A percentile compares a stretch with the other conserved stretches of the same genome.
phyloP scores from a whole-genome alignment of 2,888 invertebrate genomes.

The Pseudococcus viburni region DNA sequence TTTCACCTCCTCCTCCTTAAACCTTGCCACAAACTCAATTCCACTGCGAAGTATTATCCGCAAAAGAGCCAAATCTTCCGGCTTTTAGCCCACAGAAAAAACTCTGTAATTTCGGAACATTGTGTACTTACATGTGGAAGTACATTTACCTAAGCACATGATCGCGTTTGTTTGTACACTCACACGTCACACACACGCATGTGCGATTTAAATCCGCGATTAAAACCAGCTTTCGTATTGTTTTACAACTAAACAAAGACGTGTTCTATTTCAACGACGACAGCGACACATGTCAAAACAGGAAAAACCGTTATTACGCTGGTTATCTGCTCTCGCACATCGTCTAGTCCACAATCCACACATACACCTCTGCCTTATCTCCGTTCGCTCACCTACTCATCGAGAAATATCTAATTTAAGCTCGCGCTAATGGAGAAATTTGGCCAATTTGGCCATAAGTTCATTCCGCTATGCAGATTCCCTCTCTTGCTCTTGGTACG shows the following conservation, averaged over 20 bases:
- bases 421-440: background rate
- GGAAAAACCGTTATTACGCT: constrained; percentile 40
- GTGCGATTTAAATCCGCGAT: constrained; percentile 47
- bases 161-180: background rate
- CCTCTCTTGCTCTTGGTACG: too few relatives aligned
- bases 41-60: too few relatives aligned
- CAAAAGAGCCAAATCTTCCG: too few relatives aligned
- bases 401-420: background rate
- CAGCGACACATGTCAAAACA: constrained; percentile 53
- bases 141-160: background rate
- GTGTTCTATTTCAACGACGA: constrained; percentile 42
- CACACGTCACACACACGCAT: constrained; percentile 13
- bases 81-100: too few relatives aligned
- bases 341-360: background rate
- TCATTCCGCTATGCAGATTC: background rate
- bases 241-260: constrained; percentile 56
- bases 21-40: too few relatives aligned
- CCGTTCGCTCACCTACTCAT: background rate
- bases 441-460: background rate
- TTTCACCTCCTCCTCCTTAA: too few relatives aligned
- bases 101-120: background rate
- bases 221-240: constrained; percentile 50
- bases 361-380: background rate
- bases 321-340: background rate
- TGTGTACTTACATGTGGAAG: background rate